phyloP scores from a whole-genome alignment of 92 coral and sea anemone genomes.

The Siderastrea siderea region DNA sequence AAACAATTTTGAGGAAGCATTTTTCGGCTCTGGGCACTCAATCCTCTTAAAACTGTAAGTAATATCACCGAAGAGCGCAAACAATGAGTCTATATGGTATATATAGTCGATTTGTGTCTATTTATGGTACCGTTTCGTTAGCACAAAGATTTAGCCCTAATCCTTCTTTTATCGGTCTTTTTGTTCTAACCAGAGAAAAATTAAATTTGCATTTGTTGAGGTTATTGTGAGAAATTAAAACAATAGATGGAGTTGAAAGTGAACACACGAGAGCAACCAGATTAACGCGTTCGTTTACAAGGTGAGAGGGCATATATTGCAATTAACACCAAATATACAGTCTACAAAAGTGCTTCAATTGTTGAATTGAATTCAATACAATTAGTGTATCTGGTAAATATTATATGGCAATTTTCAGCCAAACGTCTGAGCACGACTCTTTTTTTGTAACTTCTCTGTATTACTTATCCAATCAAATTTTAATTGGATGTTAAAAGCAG shows the following conservation, averaged over 20 bases:
- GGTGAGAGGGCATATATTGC: background rate
- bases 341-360: background rate
- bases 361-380: background rate
- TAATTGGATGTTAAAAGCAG: background rate
- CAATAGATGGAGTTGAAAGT: no score
- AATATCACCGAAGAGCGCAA: background rate
- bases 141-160: constrained; percentile 7
- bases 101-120: constrained; percentile 10
- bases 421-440: background rate
- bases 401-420: background rate
- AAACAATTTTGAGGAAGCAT: background rate
- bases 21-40: background rate
- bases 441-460: background rate
- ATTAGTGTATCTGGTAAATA: background rate
- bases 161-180: constrained; percentile 10
- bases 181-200: background rate
- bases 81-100: background rate
- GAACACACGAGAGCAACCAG: no score
- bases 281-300: no score
- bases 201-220: background rate
- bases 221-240: no score
- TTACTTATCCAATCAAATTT: background rate
- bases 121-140: background rate
- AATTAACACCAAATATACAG: background rate
- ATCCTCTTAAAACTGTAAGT: constrained; percentile 17